These are phyloP conservation scores for Orientallactaga bullata DNA, from an alignment of 2,113 vertebrate genomes.

Conservation along the genomic window DNA sequence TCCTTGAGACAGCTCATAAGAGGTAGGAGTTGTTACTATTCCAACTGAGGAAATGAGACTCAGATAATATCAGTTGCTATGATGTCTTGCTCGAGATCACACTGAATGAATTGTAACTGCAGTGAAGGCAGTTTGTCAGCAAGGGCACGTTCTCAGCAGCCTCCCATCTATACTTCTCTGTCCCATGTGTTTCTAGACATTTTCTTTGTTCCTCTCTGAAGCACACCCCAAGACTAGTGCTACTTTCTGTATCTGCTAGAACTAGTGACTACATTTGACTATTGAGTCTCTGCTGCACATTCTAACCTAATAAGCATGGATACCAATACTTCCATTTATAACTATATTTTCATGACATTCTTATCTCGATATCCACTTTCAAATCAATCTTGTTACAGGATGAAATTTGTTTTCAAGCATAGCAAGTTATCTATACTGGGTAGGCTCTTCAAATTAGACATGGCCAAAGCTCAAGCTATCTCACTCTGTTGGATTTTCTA, in stretches of 20 bases:
- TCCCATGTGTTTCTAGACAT: neutral
- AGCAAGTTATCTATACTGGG: neutral
- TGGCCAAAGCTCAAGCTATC: neutral
- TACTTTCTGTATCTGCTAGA: neutral
- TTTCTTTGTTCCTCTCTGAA: neutral
- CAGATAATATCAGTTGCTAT: neutral
- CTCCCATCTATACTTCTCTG: neutral
- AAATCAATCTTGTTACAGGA: neutral
- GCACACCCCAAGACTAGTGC: neutral
- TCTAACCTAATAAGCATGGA: neutral
- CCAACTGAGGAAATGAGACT: slow-evolving; percentile 15
- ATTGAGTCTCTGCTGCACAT: neutral
- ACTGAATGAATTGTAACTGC: neutral
- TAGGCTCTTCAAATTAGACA: neutral
- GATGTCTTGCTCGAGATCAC: neutral
- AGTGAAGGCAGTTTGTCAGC: neutral
- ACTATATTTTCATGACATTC: neutral
- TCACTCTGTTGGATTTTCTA: neutral
- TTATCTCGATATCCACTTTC: neutral
- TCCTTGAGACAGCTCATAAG: neutral
- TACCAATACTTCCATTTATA: neutral
- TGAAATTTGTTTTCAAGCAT: neutral
- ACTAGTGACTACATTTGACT: neutral
- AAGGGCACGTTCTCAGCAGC: neutral
- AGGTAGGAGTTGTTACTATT: neutral